Base-by-base conservation (phyloP, 2,113 vertebrate species). In the Fulica atra region DNA sequence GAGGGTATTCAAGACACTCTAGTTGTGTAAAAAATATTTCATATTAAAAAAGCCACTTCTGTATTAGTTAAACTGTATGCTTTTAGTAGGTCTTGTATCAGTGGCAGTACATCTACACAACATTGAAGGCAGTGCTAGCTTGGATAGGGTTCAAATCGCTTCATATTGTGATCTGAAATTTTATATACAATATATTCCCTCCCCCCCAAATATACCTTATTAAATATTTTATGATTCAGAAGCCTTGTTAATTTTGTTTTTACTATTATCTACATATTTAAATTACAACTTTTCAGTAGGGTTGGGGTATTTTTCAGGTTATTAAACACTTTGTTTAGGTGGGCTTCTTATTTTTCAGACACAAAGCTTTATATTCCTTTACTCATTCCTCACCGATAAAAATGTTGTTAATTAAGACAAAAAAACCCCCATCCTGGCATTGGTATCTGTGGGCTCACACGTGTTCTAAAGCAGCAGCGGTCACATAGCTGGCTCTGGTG, bases 211-310 rank as follows among this genome's bases (percentile, higher is more conserved):
- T 99, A 99, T 99, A 99, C 98, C 98, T 97, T 99, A 99, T 99
- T 99, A 99, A 99, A 99, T 99, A 99, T 99, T 99, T 99, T 98
- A 98, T 99, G 99, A 99, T 99, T 99, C 98, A 98, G 98, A 98
- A 97, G 73, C 96, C 28, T 80, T 93, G 65, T 61, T 95, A 96
- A 73, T 96, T 94, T 81, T 95, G 74, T 89, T 97, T 89, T 93
- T 95, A 96, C 91, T 97, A 28, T 68, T 42, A 82, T 48, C 76
- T 77, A 79, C 24, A 92, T 70, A 42, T 12, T 89, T 92, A 70
- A 81, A 74, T 70, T 2, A 5, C 19, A 19, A 51, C 24, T 69
- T 71, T 93, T 76, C 85, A 64, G 69, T 80, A 82, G 74, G 24
- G 73, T 70, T 87, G 44, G 44, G 17, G 16, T 46, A 26, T 88